Conservation (phyloP, 2,888 invertebrate species). For the Orthonychiurus folsomi region DNA sequence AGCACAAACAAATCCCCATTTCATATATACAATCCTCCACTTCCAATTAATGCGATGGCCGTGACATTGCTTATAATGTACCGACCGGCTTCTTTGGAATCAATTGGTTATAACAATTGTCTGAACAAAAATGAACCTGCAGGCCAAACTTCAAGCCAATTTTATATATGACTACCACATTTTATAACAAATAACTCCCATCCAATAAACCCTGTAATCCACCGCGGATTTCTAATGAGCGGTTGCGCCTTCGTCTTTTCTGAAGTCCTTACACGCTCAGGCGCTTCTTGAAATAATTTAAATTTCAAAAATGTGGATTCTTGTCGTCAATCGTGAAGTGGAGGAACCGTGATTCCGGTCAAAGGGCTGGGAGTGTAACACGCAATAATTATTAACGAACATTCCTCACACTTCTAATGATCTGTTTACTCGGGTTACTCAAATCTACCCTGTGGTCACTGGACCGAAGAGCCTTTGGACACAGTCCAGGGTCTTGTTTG, state of each 20-base stretch:
- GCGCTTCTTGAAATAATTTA: no score
- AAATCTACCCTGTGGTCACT: no score
- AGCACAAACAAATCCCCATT: not conserved
- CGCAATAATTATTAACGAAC: not conserved
- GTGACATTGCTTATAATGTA: not conserved
- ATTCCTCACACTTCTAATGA: not conserved
- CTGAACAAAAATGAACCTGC: not conserved
- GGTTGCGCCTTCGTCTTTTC: no score
- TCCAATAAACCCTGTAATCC: no score
- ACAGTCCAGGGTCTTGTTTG: no score
- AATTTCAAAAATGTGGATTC: no score
- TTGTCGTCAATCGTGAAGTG: not conserved
- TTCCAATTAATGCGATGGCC: constrained; percentile 1
- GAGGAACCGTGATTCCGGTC: constrained; percentile 6
- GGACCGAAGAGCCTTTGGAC: no score
- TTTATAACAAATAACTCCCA: no score
- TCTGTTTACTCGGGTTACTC: not conserved
- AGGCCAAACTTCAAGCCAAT: not conserved
- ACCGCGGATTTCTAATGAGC: no score
- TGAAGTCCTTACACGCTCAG: not conserved
- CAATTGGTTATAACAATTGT: not conserved
- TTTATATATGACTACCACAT: no score
- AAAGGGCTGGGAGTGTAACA: not conserved
- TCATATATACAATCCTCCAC: not conserved
- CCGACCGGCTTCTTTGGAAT: no score